Conservation (phyloP, 2,113 vertebrate species). For the Tetrax tetrax region DNA sequence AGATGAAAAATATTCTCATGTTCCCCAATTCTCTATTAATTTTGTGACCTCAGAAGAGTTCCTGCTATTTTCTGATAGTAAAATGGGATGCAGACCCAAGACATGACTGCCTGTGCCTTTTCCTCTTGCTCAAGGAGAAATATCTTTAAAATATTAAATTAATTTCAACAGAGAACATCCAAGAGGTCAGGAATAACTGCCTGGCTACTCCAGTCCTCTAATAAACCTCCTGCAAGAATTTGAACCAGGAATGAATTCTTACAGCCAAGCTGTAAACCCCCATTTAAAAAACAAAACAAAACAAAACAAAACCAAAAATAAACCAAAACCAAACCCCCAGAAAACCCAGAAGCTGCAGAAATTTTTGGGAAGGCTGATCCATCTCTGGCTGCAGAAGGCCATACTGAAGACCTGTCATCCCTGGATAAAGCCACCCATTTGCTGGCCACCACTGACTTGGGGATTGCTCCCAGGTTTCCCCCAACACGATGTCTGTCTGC, state of each 20-base stretch:
- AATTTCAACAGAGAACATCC: not conserved
- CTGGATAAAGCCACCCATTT: not conserved
- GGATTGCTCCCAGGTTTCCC: not conserved
- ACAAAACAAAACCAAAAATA: not conserved
- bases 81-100: not conserved
- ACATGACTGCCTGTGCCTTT: rapidly evolving
- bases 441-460: not conserved
- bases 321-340: not conserved
- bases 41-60: not conserved
- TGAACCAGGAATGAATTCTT: not conserved
- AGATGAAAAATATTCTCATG: not conserved
- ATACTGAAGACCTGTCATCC: not conserved
- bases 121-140: not conserved
- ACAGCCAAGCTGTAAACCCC: not conserved
- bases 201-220: not conserved
- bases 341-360: not conserved
- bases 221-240: not conserved
- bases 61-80: not conserved
- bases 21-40: not conserved
- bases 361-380: not conserved
- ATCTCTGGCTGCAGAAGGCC: not conserved
- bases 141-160: not conserved
- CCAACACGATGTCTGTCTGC: rapidly evolving
- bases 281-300: not conserved
- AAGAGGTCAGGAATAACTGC: not conserved